Evolutionary conservation across 1,140 invertebrate genomes (phyloP).

Genomic region (Carcinoscorpius rotundicauda): DNA sequence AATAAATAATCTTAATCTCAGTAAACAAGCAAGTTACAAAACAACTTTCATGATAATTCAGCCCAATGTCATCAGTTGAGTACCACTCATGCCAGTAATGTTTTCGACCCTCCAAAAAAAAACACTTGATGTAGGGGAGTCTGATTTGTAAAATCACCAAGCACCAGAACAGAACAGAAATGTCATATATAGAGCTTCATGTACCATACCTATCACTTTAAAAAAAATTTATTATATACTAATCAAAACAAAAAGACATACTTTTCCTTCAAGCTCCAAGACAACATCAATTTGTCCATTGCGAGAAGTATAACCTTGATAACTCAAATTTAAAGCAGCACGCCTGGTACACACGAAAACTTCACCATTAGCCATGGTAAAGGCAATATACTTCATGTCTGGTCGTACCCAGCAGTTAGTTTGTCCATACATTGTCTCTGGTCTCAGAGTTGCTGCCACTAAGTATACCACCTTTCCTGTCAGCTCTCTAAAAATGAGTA

Average conservation of each 20-base stretch:
- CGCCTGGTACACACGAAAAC: conserved; percentile 77
- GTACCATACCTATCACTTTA: no score
- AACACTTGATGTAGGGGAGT: no score
- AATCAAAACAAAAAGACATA: conserved; percentile 26
- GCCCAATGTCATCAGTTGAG: no score
- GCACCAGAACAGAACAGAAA: no score
- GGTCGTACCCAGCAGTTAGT: conserved; percentile 98
- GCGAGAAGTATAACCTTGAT: conserved; percentile 74
- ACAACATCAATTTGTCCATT: conserved; percentile 66
- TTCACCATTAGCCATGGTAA: conserved; percentile 49
- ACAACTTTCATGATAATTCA: no score
- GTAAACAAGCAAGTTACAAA: no score
- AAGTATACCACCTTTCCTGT: conserved; percentile 55
- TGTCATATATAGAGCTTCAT: no score
- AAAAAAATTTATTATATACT: no score
- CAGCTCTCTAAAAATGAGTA: conserved; percentile 37
- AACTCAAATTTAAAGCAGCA: conserved; percentile 89
- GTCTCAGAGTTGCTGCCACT: conserved; percentile 92
- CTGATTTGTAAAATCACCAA: no score
- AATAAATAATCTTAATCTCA: no score
- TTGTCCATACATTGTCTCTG: conserved; percentile 99
- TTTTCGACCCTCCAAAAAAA: no score
- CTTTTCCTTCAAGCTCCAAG: conserved; percentile 55
- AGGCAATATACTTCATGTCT: conserved; percentile 84
- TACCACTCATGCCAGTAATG: no score